A percentile compares a stretch with the other conserved stretches of the same genome.
Evolutionary conservation across 2,797 vertebrate species (phyloP).

Genomic region (Ceyx erithaca): DNA sequence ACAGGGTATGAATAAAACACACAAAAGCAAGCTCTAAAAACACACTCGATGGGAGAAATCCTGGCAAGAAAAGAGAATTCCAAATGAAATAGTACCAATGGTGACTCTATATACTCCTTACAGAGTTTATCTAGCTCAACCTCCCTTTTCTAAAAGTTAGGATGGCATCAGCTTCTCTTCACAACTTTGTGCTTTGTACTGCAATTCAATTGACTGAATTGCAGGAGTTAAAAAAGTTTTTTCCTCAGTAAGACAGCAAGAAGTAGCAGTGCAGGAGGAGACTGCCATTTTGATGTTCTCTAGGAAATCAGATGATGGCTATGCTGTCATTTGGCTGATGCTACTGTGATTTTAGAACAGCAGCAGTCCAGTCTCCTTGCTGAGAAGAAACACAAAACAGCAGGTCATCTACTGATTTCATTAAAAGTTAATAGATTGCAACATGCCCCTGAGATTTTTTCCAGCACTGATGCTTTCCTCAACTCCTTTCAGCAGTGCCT

Average conservation of each 20-base stretch:
- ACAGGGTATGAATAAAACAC: background rate
- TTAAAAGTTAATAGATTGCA: conserved; percentile 73
- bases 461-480: conserved; percentile 27
- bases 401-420: conserved; percentile 67
- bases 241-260: background rate
- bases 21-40: conserved; percentile 19
- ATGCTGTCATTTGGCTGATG: background rate
- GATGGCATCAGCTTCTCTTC: background rate
- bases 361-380: conserved; percentile 43
- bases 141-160: background rate
- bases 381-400: conserved; percentile 61
- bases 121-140: background rate
- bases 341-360: conserved; percentile 50
- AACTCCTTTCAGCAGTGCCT: conserved; percentile 5
- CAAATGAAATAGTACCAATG: background rate
- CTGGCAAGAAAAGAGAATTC: background rate
- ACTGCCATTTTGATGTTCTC: conserved; percentile 48
- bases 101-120: background rate
- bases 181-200: background rate
- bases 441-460: conserved; percentile 51
- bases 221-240: background rate
- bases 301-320: conserved; percentile 26
- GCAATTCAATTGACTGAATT: background rate
- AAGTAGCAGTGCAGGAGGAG: background rate
- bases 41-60: background rate